Base-by-base conservation (phyloP, 2,888 invertebrate genomes). In the Entomobrya proxima region DNA sequence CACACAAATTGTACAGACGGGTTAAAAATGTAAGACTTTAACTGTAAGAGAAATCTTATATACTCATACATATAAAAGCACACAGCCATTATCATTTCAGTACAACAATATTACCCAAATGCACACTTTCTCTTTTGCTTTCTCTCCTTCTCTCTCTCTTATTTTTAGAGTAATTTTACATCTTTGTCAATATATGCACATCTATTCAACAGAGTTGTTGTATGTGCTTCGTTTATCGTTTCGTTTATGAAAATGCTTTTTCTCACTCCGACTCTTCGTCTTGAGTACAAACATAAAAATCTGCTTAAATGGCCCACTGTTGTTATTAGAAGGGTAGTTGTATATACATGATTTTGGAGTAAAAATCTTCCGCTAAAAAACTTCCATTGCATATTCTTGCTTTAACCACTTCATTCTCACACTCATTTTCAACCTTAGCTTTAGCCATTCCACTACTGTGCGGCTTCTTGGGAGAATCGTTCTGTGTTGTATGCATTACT, bases 1-100 rank as follows among this genome's bases (percentile, higher is more conserved):
- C 91, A 81, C 75, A 82, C 69, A 85, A 85, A 85, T 72, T 52
- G 78, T 40, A 82, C 61, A 75, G 82, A 82, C 74, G 64, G 75
- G 80, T 72, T 74, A 74, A 74, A n/a, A n/a, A 69, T 69, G 69
- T 69, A 69, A 69, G n/a, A 69, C 69, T 69, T 69, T 13, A 69
- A n/a, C 69, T 44, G 27, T 44, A 6, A 69, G 44, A 30, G 24
- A 44, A 15, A 30, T 4, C 13, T 15, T 13, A 44, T n/a, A 44
- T 44, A 44, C 44, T 15, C n/a, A 44, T 44, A 44, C 13, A 52
- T 21, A 52, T 24, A 21, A 21, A 21, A 15, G 52, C 21, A 50
- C 50, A 50, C n/a, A 50, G n/a, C 13, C 9, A 50, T 50, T 7
- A 50, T 13, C 15, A 50, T 52, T 18, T 50, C 50, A 50, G 21